Evolutionary conservation across 2,797 vertebrate genomes (phyloP).

Genomic region (Glyptemys insculpta): DNA sequence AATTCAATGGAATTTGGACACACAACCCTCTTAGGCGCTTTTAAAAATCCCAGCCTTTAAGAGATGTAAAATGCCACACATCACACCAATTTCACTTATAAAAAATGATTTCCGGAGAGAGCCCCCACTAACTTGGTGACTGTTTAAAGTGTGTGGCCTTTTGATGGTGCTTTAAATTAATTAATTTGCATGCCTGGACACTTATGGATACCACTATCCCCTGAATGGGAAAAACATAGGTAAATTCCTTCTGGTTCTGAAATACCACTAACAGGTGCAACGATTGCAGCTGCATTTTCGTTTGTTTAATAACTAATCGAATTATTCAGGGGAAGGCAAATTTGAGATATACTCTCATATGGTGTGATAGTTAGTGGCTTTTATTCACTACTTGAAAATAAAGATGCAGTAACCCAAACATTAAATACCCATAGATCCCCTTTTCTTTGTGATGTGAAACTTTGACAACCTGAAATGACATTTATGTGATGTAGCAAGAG

Average conservation of each 20-base stretch:
- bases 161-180: not conserved
- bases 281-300: not conserved
- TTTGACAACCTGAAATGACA: not conserved
- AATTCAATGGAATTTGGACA: not conserved
- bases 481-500: not conserved
- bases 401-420: not conserved
- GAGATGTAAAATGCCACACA: not conserved
- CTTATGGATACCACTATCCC: not conserved
- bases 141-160: not conserved
- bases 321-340: not conserved
- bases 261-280: not conserved
- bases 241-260: not conserved
- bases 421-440: not conserved
- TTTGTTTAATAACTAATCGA: not conserved
- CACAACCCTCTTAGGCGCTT: not conserved
- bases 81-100: not conserved
- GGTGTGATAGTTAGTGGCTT: not conserved
- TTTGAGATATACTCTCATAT: not conserved
- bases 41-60: not conserved
- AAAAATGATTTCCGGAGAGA: not conserved
- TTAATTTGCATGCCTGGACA: not conserved
- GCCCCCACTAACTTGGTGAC: not conserved
- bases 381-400: not conserved
- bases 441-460: fast-evolving
- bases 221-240: not conserved